These are phyloP conservation scores for Callipepla californica DNA, from an alignment of 2,113 vertebrate species.

Conservation along the genomic window DNA sequence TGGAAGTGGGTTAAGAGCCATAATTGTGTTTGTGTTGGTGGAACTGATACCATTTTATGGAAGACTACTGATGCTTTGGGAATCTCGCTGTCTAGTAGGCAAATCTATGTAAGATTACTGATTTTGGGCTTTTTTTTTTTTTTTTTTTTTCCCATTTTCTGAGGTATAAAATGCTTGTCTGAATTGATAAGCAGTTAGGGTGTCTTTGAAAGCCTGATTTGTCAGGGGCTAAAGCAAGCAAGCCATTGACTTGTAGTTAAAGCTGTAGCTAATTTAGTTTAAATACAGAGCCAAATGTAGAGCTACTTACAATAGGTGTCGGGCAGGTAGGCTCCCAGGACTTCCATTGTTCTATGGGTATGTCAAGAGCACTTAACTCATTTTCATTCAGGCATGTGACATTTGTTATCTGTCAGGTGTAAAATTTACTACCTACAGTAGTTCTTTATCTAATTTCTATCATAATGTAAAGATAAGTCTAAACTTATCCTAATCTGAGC, in stretches of 20 bases:
- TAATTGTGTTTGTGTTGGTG: neutral
- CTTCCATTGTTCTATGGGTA: neutral
- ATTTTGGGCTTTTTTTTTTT: neutral
- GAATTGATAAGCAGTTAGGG: neutral
- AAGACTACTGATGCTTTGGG: neutral
- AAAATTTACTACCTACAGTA: neutral
- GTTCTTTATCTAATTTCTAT: neutral
- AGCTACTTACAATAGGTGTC: neutral
- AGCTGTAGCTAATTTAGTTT: neutral
- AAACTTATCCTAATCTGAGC: neutral
- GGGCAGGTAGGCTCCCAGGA: neutral
- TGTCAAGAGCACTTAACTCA: neutral
- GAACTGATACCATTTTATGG: neutral
- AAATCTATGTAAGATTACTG: neutral
- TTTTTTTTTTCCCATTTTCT: neutral
- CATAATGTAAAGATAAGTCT: neutral
- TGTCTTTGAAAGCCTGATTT: neutral
- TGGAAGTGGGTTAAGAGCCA: neutral
- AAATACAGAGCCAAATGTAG: neutral
- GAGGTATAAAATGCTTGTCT: slow-evolving; percentile 1
- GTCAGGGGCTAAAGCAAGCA: neutral
- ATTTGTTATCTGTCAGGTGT: neutral
- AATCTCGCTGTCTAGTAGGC: neutral
- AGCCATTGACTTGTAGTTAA: neutral
- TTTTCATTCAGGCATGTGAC: neutral